phyloP scores from a whole-genome alignment of 2,888 invertebrate species.

The Tetanocera ferruginea region DNA sequence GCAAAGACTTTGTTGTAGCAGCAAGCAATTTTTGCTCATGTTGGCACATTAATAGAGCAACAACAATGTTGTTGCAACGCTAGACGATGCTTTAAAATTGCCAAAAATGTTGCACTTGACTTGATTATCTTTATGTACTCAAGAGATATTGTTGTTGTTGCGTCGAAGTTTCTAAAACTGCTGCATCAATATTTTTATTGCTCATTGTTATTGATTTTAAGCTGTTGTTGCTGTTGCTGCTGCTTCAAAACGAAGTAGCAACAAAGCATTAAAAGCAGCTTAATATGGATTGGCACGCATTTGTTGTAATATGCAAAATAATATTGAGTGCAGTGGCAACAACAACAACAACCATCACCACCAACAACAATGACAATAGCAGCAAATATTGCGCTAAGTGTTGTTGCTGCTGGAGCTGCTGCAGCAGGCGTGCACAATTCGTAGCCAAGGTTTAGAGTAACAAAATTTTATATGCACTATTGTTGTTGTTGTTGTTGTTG shows the following conservation, averaged over 20 bases:
- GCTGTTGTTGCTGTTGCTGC: neutral
- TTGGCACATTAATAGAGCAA: neutral
- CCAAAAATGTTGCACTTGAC: too few relatives aligned
- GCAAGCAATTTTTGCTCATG: neutral
- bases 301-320: constrained; percentile 69
- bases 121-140: too few relatives aligned
- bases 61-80: neutral
- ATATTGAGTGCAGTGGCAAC: constrained; percentile 27
- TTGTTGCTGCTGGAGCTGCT: constrained; percentile 13
- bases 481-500: neutral
- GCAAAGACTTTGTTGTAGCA: neutral
- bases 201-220: neutral
- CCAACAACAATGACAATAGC: constrained; percentile 3
- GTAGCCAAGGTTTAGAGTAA: neutral
- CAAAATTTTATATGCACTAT: neutral
- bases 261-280: constrained; percentile 48
- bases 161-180: too few relatives aligned
- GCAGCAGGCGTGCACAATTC: constrained; percentile 15
- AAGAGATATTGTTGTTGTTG: too few relatives aligned
- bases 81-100: too few relatives aligned
- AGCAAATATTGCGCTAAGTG: constrained; percentile 1
- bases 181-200: neutral
- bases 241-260: neutral
- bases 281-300: constrained; percentile 70
- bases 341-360: constrained; percentile 1